Percentiles rank a stretch among this genome's conserved stretches.
Conservation (phyloP, 1,140 invertebrate genomes). For the Lasioglossum albipes region DNA sequence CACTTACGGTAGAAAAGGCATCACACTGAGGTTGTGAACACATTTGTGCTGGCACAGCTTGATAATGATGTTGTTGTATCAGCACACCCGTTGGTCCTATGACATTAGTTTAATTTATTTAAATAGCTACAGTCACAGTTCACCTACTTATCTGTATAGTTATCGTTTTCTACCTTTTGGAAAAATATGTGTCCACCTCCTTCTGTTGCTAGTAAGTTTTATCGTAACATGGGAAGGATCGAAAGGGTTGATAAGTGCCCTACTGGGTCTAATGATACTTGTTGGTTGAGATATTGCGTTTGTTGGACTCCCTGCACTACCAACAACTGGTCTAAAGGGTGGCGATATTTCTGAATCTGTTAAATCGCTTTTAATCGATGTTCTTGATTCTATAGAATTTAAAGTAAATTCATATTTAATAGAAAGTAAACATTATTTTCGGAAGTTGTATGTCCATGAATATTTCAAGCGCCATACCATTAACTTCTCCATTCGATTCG, state of each 20-base stretch:
- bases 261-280: slow-evolving; percentile 83
- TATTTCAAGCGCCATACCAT: slow-evolving; percentile 47
- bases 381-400: slow-evolving; percentile 59
- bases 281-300: slow-evolving; percentile 71
- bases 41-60: slow-evolving; percentile 86
- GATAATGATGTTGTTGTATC: slow-evolving; percentile 96
- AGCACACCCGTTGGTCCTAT: slow-evolving; percentile 91
- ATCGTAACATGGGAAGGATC: slow-evolving; percentile 98
- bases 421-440: background rate
- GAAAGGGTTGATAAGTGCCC: slow-evolving; percentile 96
- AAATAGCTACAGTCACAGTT: background rate
- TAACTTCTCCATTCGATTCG: slow-evolving; percentile 69
- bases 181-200: slow-evolving; percentile 99
- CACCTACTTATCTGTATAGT: too few species aligned
- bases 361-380: slow-evolving; percentile 73
- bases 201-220: slow-evolving; percentile 96
- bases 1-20: slow-evolving; percentile 56
- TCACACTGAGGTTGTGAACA: slow-evolving; percentile 65
- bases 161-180: slow-evolving; percentile 87
- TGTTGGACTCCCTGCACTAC: slow-evolving; percentile 80
- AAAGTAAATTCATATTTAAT: slow-evolving; percentile 3
- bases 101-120: slow-evolving; percentile 26
- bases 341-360: slow-evolving; percentile 81
- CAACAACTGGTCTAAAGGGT: slow-evolving; percentile 80
- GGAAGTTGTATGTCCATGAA: slow-evolving; percentile 4